A percentile compares a stretch with the other conserved stretches of the same genome.
These are phyloP conservation scores for Ruditapes philippinarum DNA, from an alignment of 1,140 invertebrate species.

Conservation along the genomic window DNA sequence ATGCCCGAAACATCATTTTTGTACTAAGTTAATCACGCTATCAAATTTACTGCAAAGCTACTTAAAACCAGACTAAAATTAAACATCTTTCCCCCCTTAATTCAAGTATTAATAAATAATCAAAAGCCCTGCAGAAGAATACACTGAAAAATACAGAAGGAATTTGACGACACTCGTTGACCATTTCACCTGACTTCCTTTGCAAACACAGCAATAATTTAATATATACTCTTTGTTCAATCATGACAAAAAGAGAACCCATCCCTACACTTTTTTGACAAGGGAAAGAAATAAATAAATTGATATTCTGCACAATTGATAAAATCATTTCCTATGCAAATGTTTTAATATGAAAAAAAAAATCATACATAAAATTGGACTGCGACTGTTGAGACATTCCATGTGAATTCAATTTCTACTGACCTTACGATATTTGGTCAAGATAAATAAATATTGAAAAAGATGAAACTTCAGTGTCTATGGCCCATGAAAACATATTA, in stretches of 20 bases:
- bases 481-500: neutral
- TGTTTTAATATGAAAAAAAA: neutral
- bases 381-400: neutral
- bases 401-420: neutral
- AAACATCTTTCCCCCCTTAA: neutral
- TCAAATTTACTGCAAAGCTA: neutral
- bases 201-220: slow-evolving; percentile 45
- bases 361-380: neutral
- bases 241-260: slow-evolving; percentile 2
- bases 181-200: slow-evolving; percentile 27
- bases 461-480: neutral
- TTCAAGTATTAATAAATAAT: neutral
- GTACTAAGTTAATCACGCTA: neutral
- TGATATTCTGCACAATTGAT: slow-evolving; percentile 29
- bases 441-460: slow-evolving; percentile 37
- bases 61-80: neutral
- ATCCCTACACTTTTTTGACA: slow-evolving; percentile 6
- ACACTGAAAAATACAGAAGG: neutral
- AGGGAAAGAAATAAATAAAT: slow-evolving; percentile 55
- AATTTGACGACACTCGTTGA: slow-evolving; percentile 25
- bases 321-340: slow-evolving; percentile 41
- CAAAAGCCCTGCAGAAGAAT: neutral
- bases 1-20: no score
- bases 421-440: slow-evolving; percentile 21
- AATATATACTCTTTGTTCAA: slow-evolving; percentile 48